Conservation (phyloP, 2,888 invertebrate genomes). For the Phengaris arion region DNA sequence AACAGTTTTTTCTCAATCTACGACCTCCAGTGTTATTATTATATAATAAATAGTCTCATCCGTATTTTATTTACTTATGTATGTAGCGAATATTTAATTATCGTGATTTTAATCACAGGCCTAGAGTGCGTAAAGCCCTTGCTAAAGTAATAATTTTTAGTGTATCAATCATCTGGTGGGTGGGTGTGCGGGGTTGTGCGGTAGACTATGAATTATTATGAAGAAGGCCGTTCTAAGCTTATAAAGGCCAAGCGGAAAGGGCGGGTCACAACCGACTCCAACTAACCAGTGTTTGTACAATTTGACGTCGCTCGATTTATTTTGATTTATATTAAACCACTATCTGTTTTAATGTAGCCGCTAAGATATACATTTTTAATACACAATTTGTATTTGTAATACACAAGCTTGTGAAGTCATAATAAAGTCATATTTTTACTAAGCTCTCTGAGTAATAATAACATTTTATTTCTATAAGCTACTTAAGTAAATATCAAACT, state of each 20-base stretch:
- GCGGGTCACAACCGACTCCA: neutral
- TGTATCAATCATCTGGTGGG: conserved; percentile 18
- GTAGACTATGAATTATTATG: conserved; percentile 23
- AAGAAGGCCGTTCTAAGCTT: conserved; percentile 24
- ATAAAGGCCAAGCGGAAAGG: conserved; percentile 21
- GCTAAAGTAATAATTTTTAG: conserved; percentile 13
- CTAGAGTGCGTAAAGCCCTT: neutral
- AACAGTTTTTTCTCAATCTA: too few species aligned
- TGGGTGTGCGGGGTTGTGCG: neutral
- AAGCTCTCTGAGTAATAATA: too few species aligned
- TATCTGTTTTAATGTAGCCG: neutral
- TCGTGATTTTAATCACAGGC: conserved; percentile 12
- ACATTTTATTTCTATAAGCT: too few species aligned
- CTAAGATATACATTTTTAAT: too few species aligned
- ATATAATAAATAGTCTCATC: too few species aligned
- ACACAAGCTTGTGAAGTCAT: too few species aligned
- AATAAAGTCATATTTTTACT: too few species aligned
- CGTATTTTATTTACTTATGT: neutral
- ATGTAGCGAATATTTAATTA: neutral
- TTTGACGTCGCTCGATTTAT: conserved; percentile 6
- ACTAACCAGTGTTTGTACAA: conserved; percentile 1
- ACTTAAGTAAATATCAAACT: too few species aligned
- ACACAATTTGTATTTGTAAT: too few species aligned
- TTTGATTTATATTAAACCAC: neutral
- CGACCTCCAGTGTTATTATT: too few species aligned